phyloP scores from a whole-genome alignment of 2,888 invertebrate genomes.

The Nymphalis urticae region DNA sequence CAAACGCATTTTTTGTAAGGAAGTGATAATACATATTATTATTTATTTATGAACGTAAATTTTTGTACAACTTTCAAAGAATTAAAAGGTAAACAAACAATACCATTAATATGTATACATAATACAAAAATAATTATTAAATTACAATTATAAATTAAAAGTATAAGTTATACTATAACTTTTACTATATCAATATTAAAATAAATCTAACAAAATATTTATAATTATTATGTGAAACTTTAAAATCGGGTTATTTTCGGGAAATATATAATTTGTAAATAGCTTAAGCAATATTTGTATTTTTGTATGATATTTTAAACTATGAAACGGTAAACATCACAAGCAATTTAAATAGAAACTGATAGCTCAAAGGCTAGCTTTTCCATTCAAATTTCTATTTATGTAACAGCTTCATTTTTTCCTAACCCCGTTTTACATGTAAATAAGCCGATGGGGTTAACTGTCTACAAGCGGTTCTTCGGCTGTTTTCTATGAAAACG shows the following conservation, averaged over 20 bases:
- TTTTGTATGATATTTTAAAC: neutral
- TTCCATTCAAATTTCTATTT: constrained; percentile 48
- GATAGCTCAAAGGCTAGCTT: constrained; percentile 42
- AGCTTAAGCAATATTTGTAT: neutral
- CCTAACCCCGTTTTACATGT: constrained; percentile 59
- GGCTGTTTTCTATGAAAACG: constrained; percentile 53
- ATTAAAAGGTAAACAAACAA: no score
- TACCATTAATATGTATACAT: no score
- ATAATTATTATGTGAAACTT: no score
- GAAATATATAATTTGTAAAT: neutral
- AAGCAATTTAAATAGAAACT: constrained; percentile 7
- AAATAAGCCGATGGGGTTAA: constrained; percentile 55
- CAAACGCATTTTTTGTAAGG: no score
- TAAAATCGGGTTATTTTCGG: neutral
- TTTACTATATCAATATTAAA: no score
- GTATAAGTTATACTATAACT: no score
- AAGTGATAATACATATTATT: no score
- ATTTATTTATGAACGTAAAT: no score
- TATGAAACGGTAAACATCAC: constrained; percentile 1
- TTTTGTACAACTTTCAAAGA: no score
- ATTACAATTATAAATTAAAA: no score
- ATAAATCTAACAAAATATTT: no score
- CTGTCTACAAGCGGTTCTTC: constrained; percentile 43
- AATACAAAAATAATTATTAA: no score
- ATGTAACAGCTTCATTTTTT: constrained; percentile 47